These are phyloP conservation scores for Cyprinodon diabolis DNA, from an alignment of 2,797 vertebrate species.

Conservation along the genomic window DNA sequence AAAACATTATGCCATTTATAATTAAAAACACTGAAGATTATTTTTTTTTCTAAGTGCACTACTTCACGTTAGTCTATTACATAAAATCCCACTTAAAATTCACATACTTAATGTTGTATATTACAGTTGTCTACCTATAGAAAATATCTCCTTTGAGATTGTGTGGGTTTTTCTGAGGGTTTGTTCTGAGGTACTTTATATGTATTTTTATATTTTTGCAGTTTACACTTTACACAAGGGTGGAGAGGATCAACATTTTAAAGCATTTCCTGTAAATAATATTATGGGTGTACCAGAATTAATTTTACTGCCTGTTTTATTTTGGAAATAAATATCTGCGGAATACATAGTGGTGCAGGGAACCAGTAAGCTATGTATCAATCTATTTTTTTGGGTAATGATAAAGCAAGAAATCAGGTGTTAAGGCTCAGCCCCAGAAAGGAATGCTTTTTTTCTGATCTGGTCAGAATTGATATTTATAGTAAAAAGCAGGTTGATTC, in stretches of 20 bases:
- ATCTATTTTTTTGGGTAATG: neutral
- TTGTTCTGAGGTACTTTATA: slow-evolving; percentile 9
- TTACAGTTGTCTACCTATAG: neutral
- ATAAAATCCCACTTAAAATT: neutral
- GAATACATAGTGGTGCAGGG: neutral
- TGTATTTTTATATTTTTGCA: neutral
- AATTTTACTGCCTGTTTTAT: neutral
- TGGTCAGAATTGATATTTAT: neutral
- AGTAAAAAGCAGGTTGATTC: neutral
- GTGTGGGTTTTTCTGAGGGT: neutral
- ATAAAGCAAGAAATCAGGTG: neutral
- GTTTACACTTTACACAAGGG: slow-evolving; percentile 14
- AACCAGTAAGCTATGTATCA: neutral
- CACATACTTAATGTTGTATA: neutral
- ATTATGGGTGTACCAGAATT: neutral
- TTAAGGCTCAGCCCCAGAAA: neutral
- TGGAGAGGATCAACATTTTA: slow-evolving; percentile 36
- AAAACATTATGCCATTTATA: neutral
- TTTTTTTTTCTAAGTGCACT: neutral
- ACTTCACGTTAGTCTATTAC: neutral
- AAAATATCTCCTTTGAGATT: neutral
- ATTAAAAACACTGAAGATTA: neutral
- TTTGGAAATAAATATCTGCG: neutral
- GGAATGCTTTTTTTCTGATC: neutral
- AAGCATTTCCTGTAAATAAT: slow-evolving; percentile 47